Evolutionary conservation across 2,797 vertebrate genomes (phyloP).

Genomic region (Hephaestus fuliginosus): DNA sequence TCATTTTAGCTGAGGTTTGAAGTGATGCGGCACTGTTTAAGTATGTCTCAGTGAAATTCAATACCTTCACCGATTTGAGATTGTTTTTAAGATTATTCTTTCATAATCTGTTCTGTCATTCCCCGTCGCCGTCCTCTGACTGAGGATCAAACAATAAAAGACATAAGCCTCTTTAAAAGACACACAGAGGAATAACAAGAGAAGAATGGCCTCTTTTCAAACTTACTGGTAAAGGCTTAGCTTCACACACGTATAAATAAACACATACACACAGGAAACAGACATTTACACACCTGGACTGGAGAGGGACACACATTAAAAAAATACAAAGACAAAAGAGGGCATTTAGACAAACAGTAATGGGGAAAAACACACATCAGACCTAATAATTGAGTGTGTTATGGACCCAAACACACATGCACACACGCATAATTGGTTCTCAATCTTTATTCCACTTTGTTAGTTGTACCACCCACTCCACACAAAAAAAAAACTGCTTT

Average conservation of each 20-base stretch:
- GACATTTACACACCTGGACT: background rate
- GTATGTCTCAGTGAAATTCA: background rate
- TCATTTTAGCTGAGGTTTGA: no score
- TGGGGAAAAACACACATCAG: background rate
- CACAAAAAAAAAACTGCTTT: constrained; percentile 10
- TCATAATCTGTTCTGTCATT: constrained; percentile 9
- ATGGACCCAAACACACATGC: background rate
- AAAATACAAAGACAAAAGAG: background rate
- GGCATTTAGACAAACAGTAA: background rate
- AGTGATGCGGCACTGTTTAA: background rate
- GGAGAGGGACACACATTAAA: background rate
- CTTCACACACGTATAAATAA: background rate
- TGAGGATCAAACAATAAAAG: constrained; percentile 7
- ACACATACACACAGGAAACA: background rate
- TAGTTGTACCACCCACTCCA: constrained; percentile 4
- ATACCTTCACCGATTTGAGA: background rate
- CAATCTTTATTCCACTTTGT: background rate
- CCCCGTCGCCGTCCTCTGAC: constrained; percentile 6
- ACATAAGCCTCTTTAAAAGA: constrained; percentile 20
- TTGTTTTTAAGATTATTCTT: background rate
- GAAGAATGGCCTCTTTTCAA: background rate
- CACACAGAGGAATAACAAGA: constrained; percentile 2
- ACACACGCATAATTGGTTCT: background rate
- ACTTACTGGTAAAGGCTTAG: background rate
- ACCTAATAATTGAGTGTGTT: background rate